These are phyloP conservation scores for Lepidonotus clava DNA, from an alignment of 2,888 invertebrate genomes.

Conservation along the genomic window DNA sequence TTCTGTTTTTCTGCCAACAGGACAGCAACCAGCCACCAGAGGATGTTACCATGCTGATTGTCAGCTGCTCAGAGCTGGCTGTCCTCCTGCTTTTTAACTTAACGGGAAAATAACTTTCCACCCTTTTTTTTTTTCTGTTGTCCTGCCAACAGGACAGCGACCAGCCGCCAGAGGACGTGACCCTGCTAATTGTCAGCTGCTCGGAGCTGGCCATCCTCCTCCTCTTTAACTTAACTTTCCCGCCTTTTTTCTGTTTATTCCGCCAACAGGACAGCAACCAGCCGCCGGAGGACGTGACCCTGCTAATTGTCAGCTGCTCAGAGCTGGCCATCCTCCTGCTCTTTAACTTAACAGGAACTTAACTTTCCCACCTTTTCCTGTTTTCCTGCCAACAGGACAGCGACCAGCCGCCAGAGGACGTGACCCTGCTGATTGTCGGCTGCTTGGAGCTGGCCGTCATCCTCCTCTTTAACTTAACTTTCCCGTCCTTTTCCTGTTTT, in stretches of 20 bases:
- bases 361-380: no score
- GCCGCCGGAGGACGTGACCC: not conserved
- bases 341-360: no score
- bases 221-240: no score
- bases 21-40: not conserved
- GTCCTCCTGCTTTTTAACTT: not conserved
- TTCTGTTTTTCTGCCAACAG: no score
- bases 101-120: not conserved
- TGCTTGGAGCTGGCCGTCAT: no score
- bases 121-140: not conserved
- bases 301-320: not conserved
- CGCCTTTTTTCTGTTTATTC: no score
- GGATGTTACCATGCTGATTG: not conserved
- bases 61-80: not conserved
- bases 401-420: no score
- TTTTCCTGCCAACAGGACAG: no score
- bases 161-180: not conserved
- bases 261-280: no score
- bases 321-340: not conserved
- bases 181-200: not conserved
- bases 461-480: no score
- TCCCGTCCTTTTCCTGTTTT: no score
- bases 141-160: constrained; percentile 18
- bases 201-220: constrained; percentile 30
- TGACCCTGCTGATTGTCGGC: no score